Evolutionary conservation across 2,888 invertebrate species (phyloP).

Genomic region (Nomada hirtipes): DNA sequence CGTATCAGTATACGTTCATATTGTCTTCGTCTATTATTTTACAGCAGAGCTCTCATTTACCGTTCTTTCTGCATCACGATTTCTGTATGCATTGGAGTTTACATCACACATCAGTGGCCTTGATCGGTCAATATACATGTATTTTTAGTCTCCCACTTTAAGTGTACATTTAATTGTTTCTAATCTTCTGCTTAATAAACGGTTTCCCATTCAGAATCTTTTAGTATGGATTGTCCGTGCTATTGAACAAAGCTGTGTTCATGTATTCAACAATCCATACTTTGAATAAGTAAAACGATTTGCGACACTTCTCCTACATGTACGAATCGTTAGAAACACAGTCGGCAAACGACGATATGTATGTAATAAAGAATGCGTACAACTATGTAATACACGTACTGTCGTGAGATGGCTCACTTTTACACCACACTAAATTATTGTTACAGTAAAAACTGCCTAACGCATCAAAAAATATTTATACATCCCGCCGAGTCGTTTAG

Average conservation of each 20-base stretch:
- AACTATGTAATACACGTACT: neutral
- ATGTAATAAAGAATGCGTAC: neutral
- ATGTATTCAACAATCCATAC: neutral
- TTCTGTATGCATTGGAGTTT: neutral
- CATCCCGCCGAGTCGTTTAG: constrained; percentile 24
- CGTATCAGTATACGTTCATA: neutral
- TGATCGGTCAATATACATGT: neutral
- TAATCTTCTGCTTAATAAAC: constrained; percentile 26
- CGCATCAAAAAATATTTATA: constrained; percentile 33
- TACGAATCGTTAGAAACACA: constrained; percentile 10
- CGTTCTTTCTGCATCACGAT: neutral
- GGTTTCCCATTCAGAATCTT: constrained; percentile 10
- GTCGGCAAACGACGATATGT: neutral
- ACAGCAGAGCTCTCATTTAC: neutral
- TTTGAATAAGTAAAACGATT: constrained; percentile 1
- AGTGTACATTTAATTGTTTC: constrained; percentile 37
- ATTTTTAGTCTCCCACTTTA: constrained; percentile 37
- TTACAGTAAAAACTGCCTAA: constrained; percentile 4
- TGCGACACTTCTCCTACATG: neutral
- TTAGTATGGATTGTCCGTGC: neutral
- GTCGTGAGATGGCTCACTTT: neutral
- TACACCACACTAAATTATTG: neutral
- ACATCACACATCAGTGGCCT: neutral
- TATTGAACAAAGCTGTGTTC: neutral
- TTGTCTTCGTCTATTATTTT: neutral